phyloP scores from a whole-genome alignment of 2,888 invertebrate species.

The Osedax frankpressi region DNA sequence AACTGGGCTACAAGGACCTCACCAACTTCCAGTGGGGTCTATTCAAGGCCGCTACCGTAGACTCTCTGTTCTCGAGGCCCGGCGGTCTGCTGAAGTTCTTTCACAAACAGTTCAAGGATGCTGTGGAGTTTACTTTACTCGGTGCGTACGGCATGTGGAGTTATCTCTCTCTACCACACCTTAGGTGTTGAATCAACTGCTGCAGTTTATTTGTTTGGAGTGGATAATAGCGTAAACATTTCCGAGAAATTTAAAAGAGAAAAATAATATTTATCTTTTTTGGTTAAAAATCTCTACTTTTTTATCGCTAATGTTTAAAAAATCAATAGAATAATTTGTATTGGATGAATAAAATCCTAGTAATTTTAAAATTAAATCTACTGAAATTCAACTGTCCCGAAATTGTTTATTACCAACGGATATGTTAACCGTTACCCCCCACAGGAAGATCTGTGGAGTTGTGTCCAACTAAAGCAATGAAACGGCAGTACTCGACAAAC shows the following conservation, averaged over 20 bases:
- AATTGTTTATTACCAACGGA: too few species aligned
- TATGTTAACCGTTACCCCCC: not conserved
- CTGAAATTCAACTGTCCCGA: too few species aligned
- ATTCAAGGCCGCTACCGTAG: constrained; percentile 32
- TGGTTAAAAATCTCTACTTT: too few species aligned
- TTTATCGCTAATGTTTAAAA: too few species aligned
- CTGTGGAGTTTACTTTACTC: constrained; percentile 33
- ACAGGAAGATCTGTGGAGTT: not conserved
- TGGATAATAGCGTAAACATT: not conserved
- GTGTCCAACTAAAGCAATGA: not conserved
- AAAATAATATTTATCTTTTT: too few species aligned
- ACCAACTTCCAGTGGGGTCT: constrained; percentile 37
- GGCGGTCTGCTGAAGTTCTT: constrained; percentile 36
- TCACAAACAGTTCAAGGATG: constrained; percentile 33
- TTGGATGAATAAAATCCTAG: too few species aligned
- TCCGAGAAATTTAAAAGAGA: too few species aligned
- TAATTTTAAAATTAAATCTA: too few species aligned
- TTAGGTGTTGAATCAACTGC: not conserved
- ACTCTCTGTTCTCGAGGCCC: constrained; percentile 32
- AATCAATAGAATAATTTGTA: too few species aligned
- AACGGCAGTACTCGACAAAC: not conserved
- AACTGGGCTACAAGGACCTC: constrained; percentile 37
- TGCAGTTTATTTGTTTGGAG: not conserved
- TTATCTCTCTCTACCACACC: not conserved
- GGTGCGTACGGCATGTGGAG: too few species aligned